phyloP scores from a whole-genome alignment of 2,113 vertebrate genomes.

The Actenoides hombroni region DNA sequence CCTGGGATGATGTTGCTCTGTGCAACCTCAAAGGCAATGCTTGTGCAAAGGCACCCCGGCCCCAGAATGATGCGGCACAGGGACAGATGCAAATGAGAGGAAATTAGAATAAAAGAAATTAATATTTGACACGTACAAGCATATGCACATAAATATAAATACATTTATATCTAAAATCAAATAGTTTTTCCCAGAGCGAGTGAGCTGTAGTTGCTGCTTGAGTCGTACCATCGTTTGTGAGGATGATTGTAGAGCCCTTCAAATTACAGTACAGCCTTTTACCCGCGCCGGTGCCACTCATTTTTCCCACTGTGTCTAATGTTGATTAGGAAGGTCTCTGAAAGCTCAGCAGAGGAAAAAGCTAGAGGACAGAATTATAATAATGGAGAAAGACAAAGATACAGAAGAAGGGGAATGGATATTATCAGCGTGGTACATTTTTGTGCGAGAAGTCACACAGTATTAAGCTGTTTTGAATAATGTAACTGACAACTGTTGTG shows the following conservation, averaged over 20 bases:
- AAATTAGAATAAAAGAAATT: constrained; percentile 60
- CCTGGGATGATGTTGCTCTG: neutral
- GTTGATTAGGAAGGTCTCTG: constrained; percentile 58
- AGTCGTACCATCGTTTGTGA: constrained; percentile 28
- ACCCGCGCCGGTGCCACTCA: neutral
- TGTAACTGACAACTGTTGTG: neutral
- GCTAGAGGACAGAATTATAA: constrained; percentile 25
- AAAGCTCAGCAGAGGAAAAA: constrained; percentile 51
- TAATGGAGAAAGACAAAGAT: constrained; percentile 32
- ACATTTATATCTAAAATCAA: constrained; percentile 53
- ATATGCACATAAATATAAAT: constrained; percentile 68
- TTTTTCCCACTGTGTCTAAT: constrained; percentile 3
- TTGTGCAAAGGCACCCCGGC: neutral
- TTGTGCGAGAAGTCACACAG: neutral
- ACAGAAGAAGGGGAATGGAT: neutral
- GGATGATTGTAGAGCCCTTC: constrained; percentile 43
- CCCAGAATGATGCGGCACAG: neutral
- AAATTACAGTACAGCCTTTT: constrained; percentile 12
- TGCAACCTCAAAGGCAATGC: neutral
- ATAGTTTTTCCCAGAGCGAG: constrained; percentile 65
- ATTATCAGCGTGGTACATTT: neutral
- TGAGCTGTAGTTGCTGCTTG: constrained; percentile 26
- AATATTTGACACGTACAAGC: constrained; percentile 43
- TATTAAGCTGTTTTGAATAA: constrained; percentile 25
- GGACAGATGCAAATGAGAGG: constrained; percentile 39